A percentile compares a stretch with the other conserved stretches of the same genome.
phyloP scores from a whole-genome alignment of 2,113 vertebrate species.

The Phyllopteryx taeniolatus region DNA sequence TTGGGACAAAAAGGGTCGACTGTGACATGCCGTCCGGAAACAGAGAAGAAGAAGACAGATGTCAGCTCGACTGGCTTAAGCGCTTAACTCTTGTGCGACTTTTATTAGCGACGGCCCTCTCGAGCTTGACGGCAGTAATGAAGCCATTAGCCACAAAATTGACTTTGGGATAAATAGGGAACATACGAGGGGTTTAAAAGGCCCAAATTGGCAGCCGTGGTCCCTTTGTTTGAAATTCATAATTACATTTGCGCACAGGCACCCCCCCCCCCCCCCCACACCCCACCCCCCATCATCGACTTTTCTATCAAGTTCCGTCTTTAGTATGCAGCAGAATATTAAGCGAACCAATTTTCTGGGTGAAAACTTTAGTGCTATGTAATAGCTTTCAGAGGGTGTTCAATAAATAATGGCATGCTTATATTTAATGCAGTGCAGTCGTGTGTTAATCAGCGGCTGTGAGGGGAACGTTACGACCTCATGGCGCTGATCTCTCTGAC shows the following conservation, averaged over 20 bases:
- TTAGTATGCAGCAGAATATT: conserved; percentile 16
- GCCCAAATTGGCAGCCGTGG: conserved; percentile 40
- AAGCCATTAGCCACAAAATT: conserved; percentile 78
- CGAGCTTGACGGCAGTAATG: conserved; percentile 71
- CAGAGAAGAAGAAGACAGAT: conserved; percentile 37
- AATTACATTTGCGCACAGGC: conserved; percentile 48
- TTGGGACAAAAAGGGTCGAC: conserved; percentile 24
- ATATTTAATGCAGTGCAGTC: conserved; percentile 14
- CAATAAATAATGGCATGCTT: conserved; percentile 12
- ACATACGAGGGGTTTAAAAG: conserved; percentile 47
- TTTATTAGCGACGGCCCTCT: conserved; percentile 60
- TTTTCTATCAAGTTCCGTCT: conserved; percentile 17
- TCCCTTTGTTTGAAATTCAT: conserved; percentile 62
- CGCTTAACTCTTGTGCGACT: conserved; percentile 59
- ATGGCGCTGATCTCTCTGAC: conserved; percentile 7
- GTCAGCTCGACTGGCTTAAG: conserved; percentile 45
- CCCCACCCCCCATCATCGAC: conserved; percentile 15
- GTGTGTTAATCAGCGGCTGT: conserved; percentile 27
- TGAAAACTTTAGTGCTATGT: conserved; percentile 1
- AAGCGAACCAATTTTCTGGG: conserved; percentile 6
- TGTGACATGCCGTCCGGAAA: conserved; percentile 31
- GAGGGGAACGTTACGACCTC: conserved; percentile 9
- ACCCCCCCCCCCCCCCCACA: conserved; percentile 13
- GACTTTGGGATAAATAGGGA: conserved; percentile 68
- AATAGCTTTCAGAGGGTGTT: conserved; percentile 10